Percentiles rank a stretch among this genome's conserved stretches.
Conservation (phyloP, 2,113 vertebrate genomes). For the Platanista minor region DNA sequence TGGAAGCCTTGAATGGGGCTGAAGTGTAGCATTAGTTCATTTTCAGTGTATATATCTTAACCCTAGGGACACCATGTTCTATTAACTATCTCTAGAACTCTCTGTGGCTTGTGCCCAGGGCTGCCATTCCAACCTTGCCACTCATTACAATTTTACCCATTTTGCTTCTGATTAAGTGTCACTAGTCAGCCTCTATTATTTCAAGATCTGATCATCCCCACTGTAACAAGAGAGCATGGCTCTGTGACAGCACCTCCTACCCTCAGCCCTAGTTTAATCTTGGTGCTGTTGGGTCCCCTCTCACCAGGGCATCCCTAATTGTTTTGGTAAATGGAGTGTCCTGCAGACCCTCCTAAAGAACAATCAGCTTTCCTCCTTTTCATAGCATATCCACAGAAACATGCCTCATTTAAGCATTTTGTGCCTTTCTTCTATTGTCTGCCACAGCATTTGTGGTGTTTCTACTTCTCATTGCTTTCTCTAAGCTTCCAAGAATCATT, state of each 20-base stretch:
- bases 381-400: neutral
- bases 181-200: neutral
- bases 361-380: neutral
- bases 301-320: neutral
- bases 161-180: conserved; percentile 7
- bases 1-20: neutral
- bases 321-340: neutral
- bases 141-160: conserved; percentile 13
- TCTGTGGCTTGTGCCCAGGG: neutral
- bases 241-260: neutral
- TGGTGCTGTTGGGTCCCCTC: neutral
- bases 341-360: neutral
- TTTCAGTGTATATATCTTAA: neutral
- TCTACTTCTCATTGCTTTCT: neutral
- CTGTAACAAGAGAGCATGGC: neutral
- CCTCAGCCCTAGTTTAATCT: neutral
- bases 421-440: conserved; percentile 16
- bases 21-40: neutral
- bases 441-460: neutral
- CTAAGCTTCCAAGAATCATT: conserved; percentile 24
- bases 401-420: neutral
- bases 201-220: neutral
- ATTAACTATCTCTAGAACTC: neutral
- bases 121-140: neutral
- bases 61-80: neutral